These are phyloP conservation scores for Rhynchotus rufescens DNA, from an alignment of 2,797 vertebrate species.

Conservation along the genomic window DNA sequence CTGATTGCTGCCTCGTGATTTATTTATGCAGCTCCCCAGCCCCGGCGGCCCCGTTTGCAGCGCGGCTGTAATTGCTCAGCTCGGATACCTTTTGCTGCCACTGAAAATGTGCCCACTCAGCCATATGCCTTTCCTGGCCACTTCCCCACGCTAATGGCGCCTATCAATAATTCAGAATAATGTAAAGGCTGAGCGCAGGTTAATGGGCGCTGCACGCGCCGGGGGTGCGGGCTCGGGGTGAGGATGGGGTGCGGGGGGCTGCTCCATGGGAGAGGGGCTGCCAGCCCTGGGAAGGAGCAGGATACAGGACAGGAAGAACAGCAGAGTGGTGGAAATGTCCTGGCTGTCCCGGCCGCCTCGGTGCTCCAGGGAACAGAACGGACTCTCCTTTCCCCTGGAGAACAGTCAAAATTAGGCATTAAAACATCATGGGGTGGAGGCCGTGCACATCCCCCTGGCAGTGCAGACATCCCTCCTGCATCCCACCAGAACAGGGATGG, in stretches of 20 bases:
- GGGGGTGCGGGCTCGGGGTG: background rate
- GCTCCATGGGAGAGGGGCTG: background rate
- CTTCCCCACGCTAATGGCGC: slow-evolving; percentile 38
- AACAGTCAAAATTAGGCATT: background rate
- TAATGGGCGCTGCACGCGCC: slow-evolving; percentile 26
- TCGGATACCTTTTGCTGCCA: slow-evolving; percentile 1
- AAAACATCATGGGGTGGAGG: background rate
- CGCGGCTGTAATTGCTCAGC: slow-evolving; percentile 29
- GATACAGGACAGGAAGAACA: rapidly evolving
- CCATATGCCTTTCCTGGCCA: slow-evolving; percentile 40
- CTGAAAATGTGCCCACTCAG: slow-evolving; percentile 56
- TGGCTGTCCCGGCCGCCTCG: background rate
- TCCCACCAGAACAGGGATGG: no score
- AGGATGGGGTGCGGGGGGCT: background rate
- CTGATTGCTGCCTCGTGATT: background rate
- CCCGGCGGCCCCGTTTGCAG: background rate
- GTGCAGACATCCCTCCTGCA: no score
- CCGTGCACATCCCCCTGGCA: rapidly evolving
- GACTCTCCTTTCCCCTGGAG: no score
- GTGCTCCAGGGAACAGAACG: no score
- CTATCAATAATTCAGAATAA: slow-evolving; percentile 49
- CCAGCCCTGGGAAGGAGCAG: rapidly evolving
- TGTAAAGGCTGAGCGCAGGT: slow-evolving; percentile 27
- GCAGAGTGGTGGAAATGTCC: background rate
- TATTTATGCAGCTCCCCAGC: slow-evolving; percentile 9